Conservation (phyloP, 2,888 invertebrate genomes). For the Stictocephala bisonia region DNA sequence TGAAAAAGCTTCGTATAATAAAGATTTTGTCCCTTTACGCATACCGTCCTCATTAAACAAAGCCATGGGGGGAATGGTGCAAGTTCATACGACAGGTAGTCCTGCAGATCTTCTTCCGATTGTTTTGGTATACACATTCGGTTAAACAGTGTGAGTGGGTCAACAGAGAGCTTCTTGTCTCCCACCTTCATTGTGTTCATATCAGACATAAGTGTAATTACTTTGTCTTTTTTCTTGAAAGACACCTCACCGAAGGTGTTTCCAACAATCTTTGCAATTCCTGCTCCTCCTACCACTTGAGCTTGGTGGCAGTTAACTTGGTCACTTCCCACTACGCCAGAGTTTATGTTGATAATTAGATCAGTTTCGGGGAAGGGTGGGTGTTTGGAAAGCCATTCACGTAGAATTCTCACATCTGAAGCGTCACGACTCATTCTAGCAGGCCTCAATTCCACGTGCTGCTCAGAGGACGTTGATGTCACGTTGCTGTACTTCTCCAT, state of each 20-base stretch:
- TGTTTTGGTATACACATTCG: constrained; percentile 52
- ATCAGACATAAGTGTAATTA: constrained; percentile 53
- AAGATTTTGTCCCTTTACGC: constrained; percentile 51
- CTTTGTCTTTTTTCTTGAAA: constrained; percentile 60
- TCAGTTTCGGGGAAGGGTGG: constrained; percentile 53
- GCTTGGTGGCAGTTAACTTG: constrained; percentile 60
- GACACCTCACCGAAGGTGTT: constrained; percentile 50
- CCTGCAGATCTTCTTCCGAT: constrained; percentile 51
- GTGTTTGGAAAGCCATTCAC: constrained; percentile 51
- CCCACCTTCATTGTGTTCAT: constrained; percentile 47
- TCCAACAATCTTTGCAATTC: constrained; percentile 18
- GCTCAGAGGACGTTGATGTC: constrained; percentile 39
- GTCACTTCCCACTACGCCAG: constrained; percentile 59
- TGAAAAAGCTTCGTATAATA: constrained; percentile 28
- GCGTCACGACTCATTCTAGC: too few relatives aligned
- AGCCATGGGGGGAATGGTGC: constrained; percentile 54
- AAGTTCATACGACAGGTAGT: constrained; percentile 54
- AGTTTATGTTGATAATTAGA: constrained; percentile 59
- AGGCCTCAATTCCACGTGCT: constrained; percentile 60
- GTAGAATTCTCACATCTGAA: constrained; percentile 60
- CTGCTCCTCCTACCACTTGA: constrained; percentile 57
- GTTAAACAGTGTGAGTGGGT: constrained; percentile 57
- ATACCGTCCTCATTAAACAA: constrained; percentile 55
- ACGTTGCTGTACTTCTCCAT: constrained; percentile 50
- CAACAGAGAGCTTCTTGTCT: constrained; percentile 43